Base-by-base conservation (phyloP, 2,113 vertebrate species). In the Gobius niger region DNA sequence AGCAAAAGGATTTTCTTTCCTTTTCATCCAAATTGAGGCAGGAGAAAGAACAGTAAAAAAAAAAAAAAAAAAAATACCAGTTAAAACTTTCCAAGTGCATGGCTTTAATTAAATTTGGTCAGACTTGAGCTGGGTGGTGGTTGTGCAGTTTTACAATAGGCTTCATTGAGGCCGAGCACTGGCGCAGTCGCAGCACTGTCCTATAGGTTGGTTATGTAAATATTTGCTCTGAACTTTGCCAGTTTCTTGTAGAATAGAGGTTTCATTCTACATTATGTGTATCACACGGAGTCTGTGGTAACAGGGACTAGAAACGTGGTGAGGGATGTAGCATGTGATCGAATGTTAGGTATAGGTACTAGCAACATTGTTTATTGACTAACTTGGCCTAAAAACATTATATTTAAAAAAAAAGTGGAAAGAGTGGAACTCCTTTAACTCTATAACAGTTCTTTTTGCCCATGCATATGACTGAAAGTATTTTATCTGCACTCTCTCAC, bases 71-170 rank as follows among this genome's bases (percentile, higher is more conserved):
- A 63, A 54, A 49, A 54, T 24, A 72, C 78, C 83, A 70, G 69
- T 7, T 13, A 65, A 77, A 53, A 66, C 24, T 66, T 70, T 3
- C 6, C 34, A 7, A 53, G 49, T 44, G 44, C 59, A 79, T 82
- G 75, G 64, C 76, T 84, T 78, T 47, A 73, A 87, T 88, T 34
- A 75, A 75, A 78, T 50, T n/a, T 68, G 47, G 71, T 75, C 63
- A 68, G 44, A 47, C 59, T 49, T 11, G 65, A 75, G 63, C 16
- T 70, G 59, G 49, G 52, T 81, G 78, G 65, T 67, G 62, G 40
- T 34, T 19, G n/a, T 3, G 5, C 34, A 57, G 19, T 82, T 83
- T 85, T 84, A 79, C 72, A 67, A 47, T 44, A 49, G 8, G 65
- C n/a, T 50, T 49, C 47, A 18, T 44, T 40, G 16, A 69, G 61